Conservation (phyloP, 2,888 invertebrate species). For the Scaptomyza caliginosa region DNA sequence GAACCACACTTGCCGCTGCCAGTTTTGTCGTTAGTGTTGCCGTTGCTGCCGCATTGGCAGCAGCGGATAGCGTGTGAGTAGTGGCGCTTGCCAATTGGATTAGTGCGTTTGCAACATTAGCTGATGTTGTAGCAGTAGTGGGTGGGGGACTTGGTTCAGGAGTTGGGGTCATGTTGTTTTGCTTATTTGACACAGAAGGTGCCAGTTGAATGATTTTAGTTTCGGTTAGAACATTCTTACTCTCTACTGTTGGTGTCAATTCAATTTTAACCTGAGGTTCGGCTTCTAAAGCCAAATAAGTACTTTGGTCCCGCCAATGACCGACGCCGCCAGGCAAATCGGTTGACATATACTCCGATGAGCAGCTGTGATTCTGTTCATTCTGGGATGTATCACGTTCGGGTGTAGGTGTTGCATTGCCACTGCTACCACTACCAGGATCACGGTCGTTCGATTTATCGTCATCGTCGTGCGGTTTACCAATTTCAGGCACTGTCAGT, state of each 20-base stretch:
- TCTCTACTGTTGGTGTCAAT: conserved; percentile 43
- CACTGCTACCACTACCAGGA: conserved; percentile 87
- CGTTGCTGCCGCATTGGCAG: conserved; percentile 69
- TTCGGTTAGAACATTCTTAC: conserved; percentile 58
- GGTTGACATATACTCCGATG: conserved; percentile 88
- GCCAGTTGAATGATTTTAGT: conserved; percentile 54
- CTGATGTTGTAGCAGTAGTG: conserved; percentile 50
- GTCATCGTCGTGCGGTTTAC: conserved; percentile 80
- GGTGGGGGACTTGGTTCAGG: conserved; percentile 51
- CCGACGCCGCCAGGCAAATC: conserved; percentile 92
- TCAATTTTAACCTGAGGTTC: conserved; percentile 72
- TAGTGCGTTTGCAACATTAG: conserved; percentile 81
- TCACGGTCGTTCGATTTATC: conserved; percentile 87
- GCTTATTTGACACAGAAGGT: conserved; percentile 37
- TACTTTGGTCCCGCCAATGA: conserved; percentile 92
- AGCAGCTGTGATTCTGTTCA: conserved; percentile 81
- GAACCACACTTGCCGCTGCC: conserved; percentile 67
- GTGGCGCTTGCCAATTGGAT: conserved; percentile 81
- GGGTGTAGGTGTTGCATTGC: conserved; percentile 78
- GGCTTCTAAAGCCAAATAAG: conserved; percentile 88
- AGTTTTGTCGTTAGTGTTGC: conserved; percentile 67
- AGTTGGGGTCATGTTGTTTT: conserved; percentile 21
- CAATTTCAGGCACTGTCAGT: conserved; percentile 79
- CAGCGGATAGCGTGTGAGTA: conserved; percentile 72
- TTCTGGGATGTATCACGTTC: conserved; percentile 60